Percentiles rank a stretch among this genome's conserved stretches.
These are phyloP conservation scores for Lathamus discolor DNA, from an alignment of 2,113 vertebrate genomes.

Conservation along the genomic window DNA sequence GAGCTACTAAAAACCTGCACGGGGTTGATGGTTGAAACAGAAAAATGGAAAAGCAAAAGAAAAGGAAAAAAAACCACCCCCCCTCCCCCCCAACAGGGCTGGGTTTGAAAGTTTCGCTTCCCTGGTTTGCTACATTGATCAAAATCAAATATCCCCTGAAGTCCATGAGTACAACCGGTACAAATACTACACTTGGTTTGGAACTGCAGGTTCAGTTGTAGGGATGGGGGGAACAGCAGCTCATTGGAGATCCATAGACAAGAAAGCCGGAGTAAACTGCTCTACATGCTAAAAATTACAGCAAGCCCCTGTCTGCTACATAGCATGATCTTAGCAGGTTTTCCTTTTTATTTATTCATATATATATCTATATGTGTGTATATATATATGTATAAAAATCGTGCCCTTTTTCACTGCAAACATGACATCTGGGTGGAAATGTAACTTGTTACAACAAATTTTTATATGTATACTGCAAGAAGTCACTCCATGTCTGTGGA, in stretches of 20 bases:
- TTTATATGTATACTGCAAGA: constrained; percentile 74
- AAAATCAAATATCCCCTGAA: constrained; percentile 67
- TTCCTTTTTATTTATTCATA: constrained; percentile 68
- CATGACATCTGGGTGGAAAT: constrained; percentile 77
- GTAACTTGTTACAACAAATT: constrained; percentile 77
- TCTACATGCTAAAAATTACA: constrained; percentile 80
- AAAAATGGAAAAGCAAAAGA: not conserved
- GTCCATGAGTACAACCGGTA: constrained; percentile 67
- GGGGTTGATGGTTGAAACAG: constrained; percentile 45
- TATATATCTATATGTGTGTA: constrained; percentile 45
- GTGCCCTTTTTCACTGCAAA: constrained; percentile 80
- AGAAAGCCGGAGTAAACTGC: constrained; percentile 73
- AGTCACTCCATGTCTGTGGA: constrained; percentile 84
- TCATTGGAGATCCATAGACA: constrained; percentile 71
- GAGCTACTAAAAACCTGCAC: constrained; percentile 67
- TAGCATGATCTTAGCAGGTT: constrained; percentile 72
- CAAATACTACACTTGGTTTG: constrained; percentile 72
- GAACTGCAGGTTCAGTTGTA: constrained; percentile 57
- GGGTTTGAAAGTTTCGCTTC: constrained; percentile 57
- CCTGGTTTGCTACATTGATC: constrained; percentile 78
- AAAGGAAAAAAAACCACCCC: not conserved
- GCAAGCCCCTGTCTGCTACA: constrained; percentile 77
- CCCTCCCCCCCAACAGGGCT: constrained; percentile 1
- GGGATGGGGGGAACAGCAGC: constrained; percentile 43
- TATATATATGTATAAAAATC: constrained; percentile 75